These are phyloP conservation scores for Gobio gobio DNA, from an alignment of 2,113 vertebrate species.

Conservation along the genomic window DNA sequence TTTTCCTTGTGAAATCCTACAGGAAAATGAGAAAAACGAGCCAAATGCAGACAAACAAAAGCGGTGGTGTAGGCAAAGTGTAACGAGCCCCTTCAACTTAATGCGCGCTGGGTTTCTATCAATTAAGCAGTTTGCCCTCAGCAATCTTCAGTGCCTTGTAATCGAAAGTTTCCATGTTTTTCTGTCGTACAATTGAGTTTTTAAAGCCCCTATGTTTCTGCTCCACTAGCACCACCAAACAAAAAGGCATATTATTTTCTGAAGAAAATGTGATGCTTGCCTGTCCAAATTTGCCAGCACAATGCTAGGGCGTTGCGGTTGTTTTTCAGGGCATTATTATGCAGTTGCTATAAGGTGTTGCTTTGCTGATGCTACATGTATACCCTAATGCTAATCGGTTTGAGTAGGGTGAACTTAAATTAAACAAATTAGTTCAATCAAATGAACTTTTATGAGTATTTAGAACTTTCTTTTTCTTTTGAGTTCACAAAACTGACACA, in stretches of 20 bases:
- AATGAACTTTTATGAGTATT: no score
- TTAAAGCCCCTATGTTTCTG: conserved; percentile 1
- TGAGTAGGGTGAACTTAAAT: no score
- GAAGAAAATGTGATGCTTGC: background rate
- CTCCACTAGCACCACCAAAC: background rate
- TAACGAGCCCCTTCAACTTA: conserved; percentile 3
- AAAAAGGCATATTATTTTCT: background rate
- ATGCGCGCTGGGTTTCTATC: background rate
- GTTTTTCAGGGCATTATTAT: background rate
- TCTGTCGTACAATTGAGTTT: background rate
- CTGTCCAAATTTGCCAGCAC: background rate
- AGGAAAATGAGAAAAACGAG: conserved; percentile 46
- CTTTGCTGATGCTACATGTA: no score
- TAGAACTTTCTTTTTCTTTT: no score
- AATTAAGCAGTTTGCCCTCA: conserved; percentile 30
- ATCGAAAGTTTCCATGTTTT: background rate
- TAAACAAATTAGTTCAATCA: no score
- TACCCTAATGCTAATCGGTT: no score
- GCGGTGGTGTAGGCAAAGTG: background rate
- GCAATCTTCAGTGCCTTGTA: background rate
- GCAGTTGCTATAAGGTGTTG: background rate
- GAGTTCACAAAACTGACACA: no score
- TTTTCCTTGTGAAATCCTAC: conserved; percentile 46
- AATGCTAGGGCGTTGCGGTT: background rate
- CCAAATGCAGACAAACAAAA: conserved; percentile 8